Evolutionary conservation across 2,888 invertebrate species (phyloP).

Genomic region (Napeogenes inachia): DNA sequence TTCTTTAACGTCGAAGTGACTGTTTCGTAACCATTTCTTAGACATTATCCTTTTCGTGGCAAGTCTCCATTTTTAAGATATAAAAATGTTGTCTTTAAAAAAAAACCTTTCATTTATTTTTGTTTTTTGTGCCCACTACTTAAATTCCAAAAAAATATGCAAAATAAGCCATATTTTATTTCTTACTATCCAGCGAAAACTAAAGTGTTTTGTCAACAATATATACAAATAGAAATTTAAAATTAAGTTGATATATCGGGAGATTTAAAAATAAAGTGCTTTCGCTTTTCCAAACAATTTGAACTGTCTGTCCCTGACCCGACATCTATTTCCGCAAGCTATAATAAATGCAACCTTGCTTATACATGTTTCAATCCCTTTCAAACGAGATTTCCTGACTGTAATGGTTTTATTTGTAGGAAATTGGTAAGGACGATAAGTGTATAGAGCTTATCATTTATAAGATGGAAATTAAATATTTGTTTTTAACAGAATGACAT

Average conservation of each 20-base stretch:
- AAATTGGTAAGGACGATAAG: constrained; percentile 1
- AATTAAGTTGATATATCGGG: constrained; percentile 1
- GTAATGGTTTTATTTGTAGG: constrained; percentile 6
- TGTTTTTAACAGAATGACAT: background rate
- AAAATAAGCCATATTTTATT: too few species aligned
- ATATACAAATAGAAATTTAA: background rate
- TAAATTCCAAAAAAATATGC: too few species aligned
- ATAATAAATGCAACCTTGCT: constrained; percentile 5
- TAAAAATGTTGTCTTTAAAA: too few species aligned
- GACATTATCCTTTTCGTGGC: too few species aligned
- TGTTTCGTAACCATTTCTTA: too few species aligned
- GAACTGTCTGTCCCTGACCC: constrained; percentile 13
- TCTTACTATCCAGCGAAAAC: background rate
- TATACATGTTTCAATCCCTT: constrained; percentile 7
- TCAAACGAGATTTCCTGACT: constrained; percentile 5
- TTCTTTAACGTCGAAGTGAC: too few species aligned
- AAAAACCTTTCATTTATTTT: too few species aligned
- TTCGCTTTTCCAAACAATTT: constrained; percentile 12
- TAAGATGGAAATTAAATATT: background rate
- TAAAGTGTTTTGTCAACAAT: background rate
- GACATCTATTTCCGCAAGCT: constrained; percentile 16
- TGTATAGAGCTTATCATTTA: background rate
- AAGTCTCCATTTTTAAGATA: too few species aligned
- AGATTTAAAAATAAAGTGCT: constrained; percentile 16
- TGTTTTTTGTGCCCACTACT: too few species aligned